phyloP scores from a whole-genome alignment of 2,888 invertebrate genomes.

The Lepidochrysops patricia region DNA sequence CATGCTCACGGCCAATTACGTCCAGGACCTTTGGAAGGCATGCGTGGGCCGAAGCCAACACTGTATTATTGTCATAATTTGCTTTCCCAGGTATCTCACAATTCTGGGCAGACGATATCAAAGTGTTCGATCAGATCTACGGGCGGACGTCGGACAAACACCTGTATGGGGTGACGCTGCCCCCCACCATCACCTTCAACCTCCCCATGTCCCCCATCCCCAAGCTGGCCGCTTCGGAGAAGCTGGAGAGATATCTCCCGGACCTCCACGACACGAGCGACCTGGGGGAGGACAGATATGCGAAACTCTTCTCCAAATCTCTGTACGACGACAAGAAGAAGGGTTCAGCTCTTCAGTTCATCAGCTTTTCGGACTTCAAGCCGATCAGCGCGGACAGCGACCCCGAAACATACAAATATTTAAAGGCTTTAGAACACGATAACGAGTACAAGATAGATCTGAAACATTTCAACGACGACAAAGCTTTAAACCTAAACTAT shows the following conservation, averaged over 20 bases:
- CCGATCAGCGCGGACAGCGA: slow-evolving; percentile 48
- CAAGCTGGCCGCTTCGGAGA: slow-evolving; percentile 40
- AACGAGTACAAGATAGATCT: slow-evolving; percentile 34
- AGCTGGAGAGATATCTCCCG: slow-evolving; percentile 35
- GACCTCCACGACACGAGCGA: slow-evolving; percentile 35
- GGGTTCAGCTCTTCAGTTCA: slow-evolving; percentile 36
- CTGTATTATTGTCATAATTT: too few species aligned
- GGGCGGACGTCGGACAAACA: slow-evolving; percentile 61
- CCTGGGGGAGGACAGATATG: slow-evolving; percentile 35
- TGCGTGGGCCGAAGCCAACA: too few species aligned
- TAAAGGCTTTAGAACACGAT: slow-evolving; percentile 47
- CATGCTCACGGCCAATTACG: too few species aligned
- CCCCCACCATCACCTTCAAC: slow-evolving; percentile 34
- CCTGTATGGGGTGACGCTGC: slow-evolving; percentile 46
- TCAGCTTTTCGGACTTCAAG: slow-evolving; percentile 45
- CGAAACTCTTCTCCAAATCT: slow-evolving; percentile 30
- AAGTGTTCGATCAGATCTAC: slow-evolving; percentile 56
- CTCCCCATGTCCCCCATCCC: slow-evolving; percentile 22
- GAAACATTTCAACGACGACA: slow-evolving; percentile 5
- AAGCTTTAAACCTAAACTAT: not conserved
- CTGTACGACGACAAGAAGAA: slow-evolving; percentile 28
- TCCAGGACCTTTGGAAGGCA: too few species aligned
- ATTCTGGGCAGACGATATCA: slow-evolving; percentile 63
- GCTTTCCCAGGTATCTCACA: slow-evolving; percentile 42
- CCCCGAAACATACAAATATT: slow-evolving; percentile 54